Conservation (phyloP, 2,888 invertebrate species). For the Eristalis tenax region DNA sequence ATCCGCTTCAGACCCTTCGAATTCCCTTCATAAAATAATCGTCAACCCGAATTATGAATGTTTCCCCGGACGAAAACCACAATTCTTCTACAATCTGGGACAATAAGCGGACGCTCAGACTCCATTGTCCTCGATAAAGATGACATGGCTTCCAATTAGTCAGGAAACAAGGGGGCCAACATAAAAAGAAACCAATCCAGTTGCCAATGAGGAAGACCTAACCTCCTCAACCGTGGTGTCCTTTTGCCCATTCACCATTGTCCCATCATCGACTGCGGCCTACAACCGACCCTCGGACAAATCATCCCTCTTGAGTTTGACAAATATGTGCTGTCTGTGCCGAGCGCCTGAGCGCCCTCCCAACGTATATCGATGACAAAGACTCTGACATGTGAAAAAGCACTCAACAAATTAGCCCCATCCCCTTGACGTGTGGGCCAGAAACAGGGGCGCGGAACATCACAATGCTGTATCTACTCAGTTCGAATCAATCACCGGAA, state of each 20-base stretch:
- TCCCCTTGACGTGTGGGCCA: background rate
- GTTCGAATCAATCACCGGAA: slow-evolving; percentile 44
- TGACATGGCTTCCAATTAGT: background rate
- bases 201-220: background rate
- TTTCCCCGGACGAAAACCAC: background rate
- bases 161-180: background rate
- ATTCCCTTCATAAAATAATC: background rate
- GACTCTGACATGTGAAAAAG: slow-evolving; percentile 35
- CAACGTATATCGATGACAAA: slow-evolving; percentile 40
- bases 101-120: background rate
- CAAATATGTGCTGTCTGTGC: slow-evolving; percentile 29
- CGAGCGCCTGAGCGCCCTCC: background rate
- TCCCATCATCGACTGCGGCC: background rate
- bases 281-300: slow-evolving; percentile 8
- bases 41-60: background rate
- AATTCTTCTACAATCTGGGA: background rate
- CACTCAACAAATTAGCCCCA: slow-evolving; percentile 61
- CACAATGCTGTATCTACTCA: slow-evolving; percentile 15
- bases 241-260: no score
- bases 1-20: background rate
- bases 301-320: slow-evolving; percentile 36
- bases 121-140: background rate
- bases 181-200: background rate
- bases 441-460: background rate
- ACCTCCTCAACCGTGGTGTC: background rate